Evolutionary conservation across 2,888 invertebrate species (phyloP), one percentile per base, ranked within the genome.

Genomic region (Apamea epomidion): DNA sequence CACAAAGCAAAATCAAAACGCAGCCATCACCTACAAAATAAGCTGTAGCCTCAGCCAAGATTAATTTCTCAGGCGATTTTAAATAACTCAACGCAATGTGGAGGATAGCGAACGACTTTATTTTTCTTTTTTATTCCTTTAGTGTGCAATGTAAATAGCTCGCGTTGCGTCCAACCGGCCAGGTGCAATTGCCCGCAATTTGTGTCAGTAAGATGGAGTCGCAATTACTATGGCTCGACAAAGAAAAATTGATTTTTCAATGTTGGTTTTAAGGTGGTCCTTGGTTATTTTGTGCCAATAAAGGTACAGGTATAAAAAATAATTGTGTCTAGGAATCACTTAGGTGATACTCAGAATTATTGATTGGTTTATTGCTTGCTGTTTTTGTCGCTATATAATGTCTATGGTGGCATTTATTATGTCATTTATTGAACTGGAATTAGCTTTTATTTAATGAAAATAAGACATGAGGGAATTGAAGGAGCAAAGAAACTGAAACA

Each of bases 111-210:
- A 58, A 86, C 81, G 81, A 81, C 88, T 91, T 89, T 89, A 86
- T 87, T 87, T 88, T 82, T 87, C 71, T 84, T 90, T 90, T 91
- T 90, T 91, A 90, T 88, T 89, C 84, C 83, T 89, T 75, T 76
- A 79, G 82, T 88, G 86, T 89, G 91, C 91, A 93, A 93, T 93
- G 94, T 94, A 94, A 95, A 94, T 93, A 93, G 91, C 92, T 90
- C 83, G 90, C 86, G 87, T 87, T 90, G 92, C 91, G 90, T 90
- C 86, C 86, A 86, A 90, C 89, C 91, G 87, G 90, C 92, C 96
- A 96, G 96, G 95, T 96, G 96, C 95, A 95, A 94, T 95, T 94
- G 93, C 83, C 90, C 86, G 94, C 94, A 96, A 96, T 96, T 96
- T 96, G 94, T 93, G 94, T 94, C 94, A 91, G 93, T 89, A 87